Conservation (phyloP, 2,113 vertebrate genomes). For the Salvelinus alpinus region DNA sequence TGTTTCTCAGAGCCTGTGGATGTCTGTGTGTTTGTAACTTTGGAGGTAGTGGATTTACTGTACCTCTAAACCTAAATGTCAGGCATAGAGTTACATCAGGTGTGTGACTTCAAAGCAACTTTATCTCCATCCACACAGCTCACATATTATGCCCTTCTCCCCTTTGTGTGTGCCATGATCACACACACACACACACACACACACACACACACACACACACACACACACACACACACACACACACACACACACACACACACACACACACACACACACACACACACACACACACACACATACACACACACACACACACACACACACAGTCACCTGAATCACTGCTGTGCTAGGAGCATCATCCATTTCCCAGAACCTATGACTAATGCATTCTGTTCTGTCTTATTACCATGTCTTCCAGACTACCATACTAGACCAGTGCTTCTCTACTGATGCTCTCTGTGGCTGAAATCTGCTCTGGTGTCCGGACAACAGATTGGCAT, state of each 20-base stretch:
- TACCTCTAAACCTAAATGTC: neutral
- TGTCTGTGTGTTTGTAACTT: neutral
- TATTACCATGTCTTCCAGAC: slow-evolving; percentile 45
- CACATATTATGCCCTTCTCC: neutral
- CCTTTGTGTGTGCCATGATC: neutral
- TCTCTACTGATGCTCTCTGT: slow-evolving; percentile 39
- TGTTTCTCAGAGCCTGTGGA: too few relatives aligned
- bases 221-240: neutral
- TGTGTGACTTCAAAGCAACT: neutral
- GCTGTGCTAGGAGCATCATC: slow-evolving; percentile 18
- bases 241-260: neutral
- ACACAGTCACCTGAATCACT: neutral
- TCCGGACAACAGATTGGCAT: slow-evolving; percentile 41
- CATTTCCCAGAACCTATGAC: slow-evolving; percentile 15
- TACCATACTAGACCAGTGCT: neutral
- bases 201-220: neutral
- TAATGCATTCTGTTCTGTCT: slow-evolving; percentile 29
- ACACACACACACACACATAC: neutral
- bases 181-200: neutral
- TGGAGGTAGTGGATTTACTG: neutral
- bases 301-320: neutral
- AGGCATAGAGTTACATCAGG: neutral
- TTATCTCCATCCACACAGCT: neutral
- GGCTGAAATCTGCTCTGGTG: slow-evolving; percentile 56
- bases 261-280: neutral